Evolutionary conservation across 2,888 invertebrate genomes (phyloP), one percentile per base, ranked within the genome.

Genomic region (Scaptomyza flava): DNA sequence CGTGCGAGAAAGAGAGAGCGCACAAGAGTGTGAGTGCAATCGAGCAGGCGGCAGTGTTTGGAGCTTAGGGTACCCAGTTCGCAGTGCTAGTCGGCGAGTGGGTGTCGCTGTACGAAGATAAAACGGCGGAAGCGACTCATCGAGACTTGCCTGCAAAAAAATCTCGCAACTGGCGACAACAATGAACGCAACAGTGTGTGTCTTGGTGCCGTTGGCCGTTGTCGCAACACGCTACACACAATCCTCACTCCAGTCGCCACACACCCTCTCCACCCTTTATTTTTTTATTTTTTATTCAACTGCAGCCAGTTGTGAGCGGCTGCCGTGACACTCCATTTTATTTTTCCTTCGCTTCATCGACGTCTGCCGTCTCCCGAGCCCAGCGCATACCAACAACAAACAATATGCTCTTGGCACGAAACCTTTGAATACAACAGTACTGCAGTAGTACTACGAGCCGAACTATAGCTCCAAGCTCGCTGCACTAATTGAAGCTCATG

Each of bases 261-360:
- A 56, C 45, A 6, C 27, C 45, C 51, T 45, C 52, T 7, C 33
- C 41, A 3, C 27, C 17, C 30, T 30, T 46, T 17, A 23, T 20
- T n/a, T 20, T 7, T 38, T 38, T 36, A 30, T 48, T 27, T 23
- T 27, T 45, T 41, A 11, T 27, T 46, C 57, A 45, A 57, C 38
- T 71, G 63, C 70, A 60, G 69, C 59, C 70, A 65, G 71, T 70
- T 73, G 74, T 74, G 75, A 70, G 69, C 80, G 72, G 63, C 71
- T 70, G 80, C 82, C 87, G 80, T 87, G 85, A 82, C 84, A 84
- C 84, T 84, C 84, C 84, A 84, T 84, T 84, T 81, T 84, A 87
- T 84, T 87, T 84, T 84, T 84, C 51, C 68, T 52, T 56, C 70
- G 69, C 67, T 68, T 65, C 72, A 74, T 72, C 60, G 74, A 58